Percentiles rank a stretch among this genome's conserved stretches.
Conservation (phyloP, 2,888 invertebrate genomes). For the Pyrocoelia pectoralis region DNA sequence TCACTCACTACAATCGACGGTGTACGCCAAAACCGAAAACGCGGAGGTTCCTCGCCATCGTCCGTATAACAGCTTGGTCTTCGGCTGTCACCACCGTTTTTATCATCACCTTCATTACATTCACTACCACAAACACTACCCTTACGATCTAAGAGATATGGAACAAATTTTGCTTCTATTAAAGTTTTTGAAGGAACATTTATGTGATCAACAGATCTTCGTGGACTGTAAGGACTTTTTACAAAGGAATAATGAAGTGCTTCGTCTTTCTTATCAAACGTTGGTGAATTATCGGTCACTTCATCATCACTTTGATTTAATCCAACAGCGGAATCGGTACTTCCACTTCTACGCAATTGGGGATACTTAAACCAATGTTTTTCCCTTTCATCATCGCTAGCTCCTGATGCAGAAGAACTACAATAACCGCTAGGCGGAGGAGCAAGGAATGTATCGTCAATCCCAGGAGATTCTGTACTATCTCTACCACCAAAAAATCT, state of each 20-base stretch:
- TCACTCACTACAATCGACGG: conserved; percentile 90
- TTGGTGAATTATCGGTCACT: conserved; percentile 18
- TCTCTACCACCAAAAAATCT: conserved; percentile 10
- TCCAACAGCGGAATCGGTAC: conserved; percentile 63
- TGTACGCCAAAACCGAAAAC: conserved; percentile 74
- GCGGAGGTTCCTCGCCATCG: conserved; percentile 58
- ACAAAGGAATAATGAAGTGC: conserved; percentile 8
- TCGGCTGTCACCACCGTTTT: conserved; percentile 51
- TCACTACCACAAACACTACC: conserved; percentile 62
- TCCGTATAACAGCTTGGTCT: conserved; percentile 64
- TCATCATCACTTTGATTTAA: conserved; percentile 62
- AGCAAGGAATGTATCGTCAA: conserved; percentile 45
- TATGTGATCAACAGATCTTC: conserved; percentile 56
- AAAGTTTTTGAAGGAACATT: conserved; percentile 61
- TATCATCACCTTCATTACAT: conserved; percentile 52
- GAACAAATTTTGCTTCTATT: conserved; percentile 66
- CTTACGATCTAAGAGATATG: conserved; percentile 61
- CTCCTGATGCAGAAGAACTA: conserved; percentile 53
- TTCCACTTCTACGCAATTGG: conserved; percentile 60
- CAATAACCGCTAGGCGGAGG: conserved; percentile 57
- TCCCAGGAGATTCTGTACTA: conserved; percentile 4
- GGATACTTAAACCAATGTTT: conserved; percentile 41
- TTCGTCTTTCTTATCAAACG: conserved; percentile 19
- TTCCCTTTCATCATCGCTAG: conserved; percentile 56
- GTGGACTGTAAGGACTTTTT: conserved; percentile 51